Percentiles rank a stretch among this genome's conserved stretches.
Conservation (phyloP, 2,113 vertebrate genomes). For the Dolichallabes microphthalmus region DNA sequence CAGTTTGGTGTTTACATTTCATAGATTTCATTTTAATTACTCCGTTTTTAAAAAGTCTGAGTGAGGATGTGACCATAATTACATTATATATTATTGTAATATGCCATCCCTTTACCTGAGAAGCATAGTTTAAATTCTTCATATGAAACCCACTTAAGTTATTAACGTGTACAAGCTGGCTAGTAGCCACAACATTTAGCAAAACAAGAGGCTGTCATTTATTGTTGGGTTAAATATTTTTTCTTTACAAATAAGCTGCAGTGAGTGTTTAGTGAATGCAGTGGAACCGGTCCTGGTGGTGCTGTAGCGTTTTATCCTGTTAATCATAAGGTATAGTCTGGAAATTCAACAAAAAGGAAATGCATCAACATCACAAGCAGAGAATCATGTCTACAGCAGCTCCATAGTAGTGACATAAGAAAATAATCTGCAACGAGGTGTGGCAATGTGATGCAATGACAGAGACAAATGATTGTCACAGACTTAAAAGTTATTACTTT, state of each 20-base stretch:
- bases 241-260: not conserved
- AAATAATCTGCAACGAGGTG: not conserved
- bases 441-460: not conserved
- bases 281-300: constrained; percentile 13
- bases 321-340: constrained; percentile 6
- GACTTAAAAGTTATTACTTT: not conserved
- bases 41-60: not conserved
- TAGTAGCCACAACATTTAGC: not conserved
- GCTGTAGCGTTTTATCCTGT: not conserved
- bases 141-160: not conserved
- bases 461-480: not conserved
- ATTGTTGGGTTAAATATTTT: not conserved
- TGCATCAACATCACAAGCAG: not conserved
- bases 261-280: not conserved
- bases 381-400: not conserved
- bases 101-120: not conserved
- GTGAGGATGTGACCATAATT: not conserved
- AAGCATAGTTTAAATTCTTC: not conserved
- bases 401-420: not conserved
- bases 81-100: not conserved
- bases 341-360: not conserved
- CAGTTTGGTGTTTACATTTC: not conserved
- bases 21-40: not conserved
- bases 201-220: not conserved
- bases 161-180: not conserved